These are phyloP conservation scores for Chiridota heheva DNA, from an alignment of 35 echinoderm and acorn worm species.

Conservation along the genomic window DNA sequence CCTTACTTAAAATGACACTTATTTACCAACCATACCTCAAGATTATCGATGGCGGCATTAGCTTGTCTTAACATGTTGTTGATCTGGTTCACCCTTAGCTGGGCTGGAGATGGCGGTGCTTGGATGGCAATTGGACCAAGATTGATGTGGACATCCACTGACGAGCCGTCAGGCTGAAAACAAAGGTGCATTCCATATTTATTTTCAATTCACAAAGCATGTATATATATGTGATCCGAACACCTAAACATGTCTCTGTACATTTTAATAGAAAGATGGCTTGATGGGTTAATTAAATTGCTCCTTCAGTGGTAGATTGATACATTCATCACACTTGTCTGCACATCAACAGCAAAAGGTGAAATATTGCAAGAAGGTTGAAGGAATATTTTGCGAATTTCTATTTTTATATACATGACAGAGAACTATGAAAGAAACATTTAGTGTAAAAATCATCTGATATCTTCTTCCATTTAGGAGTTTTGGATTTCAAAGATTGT, in stretches of 20 bases:
- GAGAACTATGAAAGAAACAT: too few species aligned
- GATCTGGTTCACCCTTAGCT: conserved; percentile 71
- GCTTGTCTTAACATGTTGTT: conserved; percentile 67
- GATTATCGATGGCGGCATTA: conserved; percentile 56
- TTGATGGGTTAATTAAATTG: neutral
- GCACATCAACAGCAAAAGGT: too few species aligned
- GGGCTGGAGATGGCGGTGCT: conserved; percentile 60
- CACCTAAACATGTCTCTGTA: neutral
- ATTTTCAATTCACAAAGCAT: neutral
- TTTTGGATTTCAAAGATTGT: too few species aligned
- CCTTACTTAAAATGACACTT: too few species aligned
- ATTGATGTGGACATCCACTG: conserved; percentile 98
- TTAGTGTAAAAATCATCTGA: too few species aligned
- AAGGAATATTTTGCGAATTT: too few species aligned
- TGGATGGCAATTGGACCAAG: conserved; percentile 78
- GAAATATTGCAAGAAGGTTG: too few species aligned
- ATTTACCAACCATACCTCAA: conserved; percentile 67
- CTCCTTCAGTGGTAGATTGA: too few species aligned
- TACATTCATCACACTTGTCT: too few species aligned
- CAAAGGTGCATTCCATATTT: conserved; percentile 2
- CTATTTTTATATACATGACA: too few species aligned
- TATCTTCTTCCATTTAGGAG: too few species aligned
- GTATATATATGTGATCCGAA: neutral
- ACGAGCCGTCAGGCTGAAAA: conserved; percentile 85
- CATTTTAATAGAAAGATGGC: neutral